phyloP scores from a whole-genome alignment of 2,113 vertebrate species.

The Malurus melanocephalus region DNA sequence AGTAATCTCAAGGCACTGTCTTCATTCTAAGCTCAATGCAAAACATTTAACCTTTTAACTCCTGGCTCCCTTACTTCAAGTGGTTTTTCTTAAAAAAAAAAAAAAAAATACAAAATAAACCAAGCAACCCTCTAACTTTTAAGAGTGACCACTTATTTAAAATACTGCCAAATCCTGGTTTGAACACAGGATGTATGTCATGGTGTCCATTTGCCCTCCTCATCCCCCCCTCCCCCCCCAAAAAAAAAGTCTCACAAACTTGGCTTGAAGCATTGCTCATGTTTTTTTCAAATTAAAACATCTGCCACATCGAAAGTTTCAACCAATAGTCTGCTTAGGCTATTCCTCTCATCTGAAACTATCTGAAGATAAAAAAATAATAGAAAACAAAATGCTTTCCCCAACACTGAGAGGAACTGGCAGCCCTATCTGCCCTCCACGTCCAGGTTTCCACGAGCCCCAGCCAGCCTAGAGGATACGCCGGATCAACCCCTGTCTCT shows the following conservation, averaged over 20 bases:
- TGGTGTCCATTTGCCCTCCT: not conserved
- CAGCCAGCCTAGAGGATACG: not conserved
- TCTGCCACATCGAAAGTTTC: not conserved
- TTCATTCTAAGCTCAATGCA: constrained; percentile 14
- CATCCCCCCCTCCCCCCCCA: no score
- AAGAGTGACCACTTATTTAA: not conserved
- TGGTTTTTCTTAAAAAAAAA: not conserved
- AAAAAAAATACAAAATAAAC: not conserved
- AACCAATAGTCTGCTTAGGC: not conserved
- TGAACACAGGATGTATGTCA: not conserved
- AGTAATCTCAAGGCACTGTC: constrained; percentile 4
- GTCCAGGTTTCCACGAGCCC: not conserved
- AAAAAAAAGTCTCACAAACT: not conserved
- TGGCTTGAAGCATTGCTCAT: not conserved
- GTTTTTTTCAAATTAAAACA: not conserved
- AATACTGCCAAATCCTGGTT: not conserved
- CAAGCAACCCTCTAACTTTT: not conserved
- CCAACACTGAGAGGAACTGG: not conserved
- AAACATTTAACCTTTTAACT: constrained; percentile 47
- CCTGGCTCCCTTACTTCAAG: not conserved
- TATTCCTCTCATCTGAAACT: not conserved
- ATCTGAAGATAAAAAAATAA: not conserved
- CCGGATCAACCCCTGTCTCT: not conserved
- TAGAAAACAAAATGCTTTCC: not conserved
- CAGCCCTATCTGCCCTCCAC: not conserved